phyloP scores from a whole-genome alignment of 1,140 invertebrate species.

The Drepana arcuata region DNA sequence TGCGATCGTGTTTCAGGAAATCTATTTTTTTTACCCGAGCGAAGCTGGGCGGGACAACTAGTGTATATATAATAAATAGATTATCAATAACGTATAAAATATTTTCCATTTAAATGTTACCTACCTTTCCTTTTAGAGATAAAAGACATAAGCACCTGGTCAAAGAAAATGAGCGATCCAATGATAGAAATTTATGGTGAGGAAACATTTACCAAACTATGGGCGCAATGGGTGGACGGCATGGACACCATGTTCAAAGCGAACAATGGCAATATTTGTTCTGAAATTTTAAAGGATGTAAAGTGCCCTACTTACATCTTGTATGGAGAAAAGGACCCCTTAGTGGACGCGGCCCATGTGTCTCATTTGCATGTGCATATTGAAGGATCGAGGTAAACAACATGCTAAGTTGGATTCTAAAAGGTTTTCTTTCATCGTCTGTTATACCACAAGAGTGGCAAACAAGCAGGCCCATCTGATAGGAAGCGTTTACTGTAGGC shows the following conservation, averaged over 20 bases:
- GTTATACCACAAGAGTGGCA: too few species aligned
- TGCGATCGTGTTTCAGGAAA: too few species aligned
- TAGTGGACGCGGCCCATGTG: slow-evolving; percentile 83
- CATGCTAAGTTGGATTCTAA: too few species aligned
- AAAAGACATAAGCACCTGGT: slow-evolving; percentile 84
- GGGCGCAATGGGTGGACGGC: slow-evolving; percentile 82
- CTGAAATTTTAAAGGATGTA: slow-evolving; percentile 74
- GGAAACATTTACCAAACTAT: slow-evolving; percentile 79
- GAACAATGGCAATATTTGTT: slow-evolving; percentile 82
- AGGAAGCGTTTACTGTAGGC: too few species aligned
- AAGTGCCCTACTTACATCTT: slow-evolving; percentile 84
- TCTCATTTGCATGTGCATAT: slow-evolving; percentile 80
- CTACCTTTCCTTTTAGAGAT: slow-evolving; percentile 58
- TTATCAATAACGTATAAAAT: too few species aligned
- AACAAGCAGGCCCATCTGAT: too few species aligned
- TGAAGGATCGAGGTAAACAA: slow-evolving; percentile 76
- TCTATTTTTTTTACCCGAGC: too few species aligned
- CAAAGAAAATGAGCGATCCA: slow-evolving; percentile 81
- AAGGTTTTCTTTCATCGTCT: too few species aligned
- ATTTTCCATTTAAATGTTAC: too few species aligned
- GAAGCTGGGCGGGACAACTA: too few species aligned
- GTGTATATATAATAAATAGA: too few species aligned
- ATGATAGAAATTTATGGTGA: slow-evolving; percentile 84
- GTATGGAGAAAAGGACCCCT: slow-evolving; percentile 85
- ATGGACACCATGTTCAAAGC: slow-evolving; percentile 73